Evolutionary conservation across 1,140 invertebrate genomes (phyloP), one percentile per base, ranked within the genome.

Genomic region (Drosophila watanabei): DNA sequence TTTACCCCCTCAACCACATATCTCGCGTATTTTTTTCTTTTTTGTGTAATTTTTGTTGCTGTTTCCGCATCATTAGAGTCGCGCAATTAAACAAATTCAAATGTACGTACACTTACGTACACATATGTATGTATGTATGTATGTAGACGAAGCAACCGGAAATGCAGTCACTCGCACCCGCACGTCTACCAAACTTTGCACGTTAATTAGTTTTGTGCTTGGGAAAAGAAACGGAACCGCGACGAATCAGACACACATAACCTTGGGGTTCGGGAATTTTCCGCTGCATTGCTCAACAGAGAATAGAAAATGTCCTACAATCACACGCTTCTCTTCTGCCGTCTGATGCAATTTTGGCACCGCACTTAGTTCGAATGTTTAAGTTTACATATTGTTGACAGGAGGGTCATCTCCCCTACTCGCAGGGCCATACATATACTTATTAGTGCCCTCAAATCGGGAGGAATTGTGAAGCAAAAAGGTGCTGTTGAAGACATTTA

Each of bases 41-140:
- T 39, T 43, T 49, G 41, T 49, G 16, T 20, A 16, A 58, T 52
- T 28, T 37, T 37, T 48, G 39, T 45, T 20, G 37, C 52, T 39
- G 48, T 79, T 87, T 87, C 84, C 84, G 84, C 68, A 75, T 83
- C 80, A 75, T 83, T 82, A 72, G 63, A 83, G 61, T 54, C 48
- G 49, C 70, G 84, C 84, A 87, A 87, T 83, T 87, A 88, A 70
- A 70, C 49, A 87, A 87, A 80, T 83, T 72, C 71, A 87, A 63
- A 56, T 68, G 58, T 61, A 30, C 28, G 32, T 54, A 54, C 24
- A 8, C 54, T 14, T 35, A 11, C 10, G 45, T 56, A 59, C 56
- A 63, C 66, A 68, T 52, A 43, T 39, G n/a, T 48, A 35, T 33
- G 37, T 52, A 43, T 39, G n/a, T 48, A 35, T 33, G 37, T 30